A percentile compares a stretch with the other conserved stretches of the same genome.
Evolutionary conservation across 2,888 invertebrate species (phyloP).

Genomic region (Coecobrya sp.): DNA sequence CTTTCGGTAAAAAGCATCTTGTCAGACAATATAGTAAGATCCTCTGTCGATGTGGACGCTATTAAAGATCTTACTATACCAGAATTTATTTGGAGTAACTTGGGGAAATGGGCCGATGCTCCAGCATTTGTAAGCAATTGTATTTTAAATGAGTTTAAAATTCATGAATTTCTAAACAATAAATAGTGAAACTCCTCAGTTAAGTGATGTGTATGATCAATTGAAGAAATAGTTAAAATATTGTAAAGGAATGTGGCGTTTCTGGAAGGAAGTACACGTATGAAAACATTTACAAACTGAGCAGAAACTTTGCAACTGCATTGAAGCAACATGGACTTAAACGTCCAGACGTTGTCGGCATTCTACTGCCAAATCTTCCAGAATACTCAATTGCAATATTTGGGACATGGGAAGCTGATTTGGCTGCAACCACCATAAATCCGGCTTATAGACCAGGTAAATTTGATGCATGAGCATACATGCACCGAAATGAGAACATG

Average conservation of each 20-base stretch:
- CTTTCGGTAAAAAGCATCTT: not conserved
- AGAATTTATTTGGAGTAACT: conserved; percentile 83
- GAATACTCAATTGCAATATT: conserved; percentile 83
- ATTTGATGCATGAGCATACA: too few species aligned
- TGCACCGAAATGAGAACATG: too few species aligned
- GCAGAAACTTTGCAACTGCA: conserved; percentile 85
- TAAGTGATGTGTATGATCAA: not conserved
- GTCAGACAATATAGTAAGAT: conserved; percentile 4
- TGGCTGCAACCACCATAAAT: conserved; percentile 86
- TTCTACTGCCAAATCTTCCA: conserved; percentile 86
- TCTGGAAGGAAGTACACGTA: conserved; percentile 82
- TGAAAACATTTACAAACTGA: conserved; percentile 75
- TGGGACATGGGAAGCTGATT: conserved; percentile 84
- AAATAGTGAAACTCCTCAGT: not conserved
- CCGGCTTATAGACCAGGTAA: conserved; percentile 86
- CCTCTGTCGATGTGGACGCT: conserved; percentile 65
- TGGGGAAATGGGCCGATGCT: conserved; percentile 81
- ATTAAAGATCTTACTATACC: conserved; percentile 81
- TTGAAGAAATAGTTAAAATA: conserved; percentile 20
- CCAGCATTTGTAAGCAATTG: conserved; percentile 83
- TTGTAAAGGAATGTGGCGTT: conserved; percentile 82
- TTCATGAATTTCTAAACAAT: not conserved
- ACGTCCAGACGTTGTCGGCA: conserved; percentile 84
- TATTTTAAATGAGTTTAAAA: not conserved
- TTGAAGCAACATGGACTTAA: conserved; percentile 81